Base-by-base conservation (phyloP, 1,140 invertebrate species). In the Pseudomyrmex dendroicus region DNA sequence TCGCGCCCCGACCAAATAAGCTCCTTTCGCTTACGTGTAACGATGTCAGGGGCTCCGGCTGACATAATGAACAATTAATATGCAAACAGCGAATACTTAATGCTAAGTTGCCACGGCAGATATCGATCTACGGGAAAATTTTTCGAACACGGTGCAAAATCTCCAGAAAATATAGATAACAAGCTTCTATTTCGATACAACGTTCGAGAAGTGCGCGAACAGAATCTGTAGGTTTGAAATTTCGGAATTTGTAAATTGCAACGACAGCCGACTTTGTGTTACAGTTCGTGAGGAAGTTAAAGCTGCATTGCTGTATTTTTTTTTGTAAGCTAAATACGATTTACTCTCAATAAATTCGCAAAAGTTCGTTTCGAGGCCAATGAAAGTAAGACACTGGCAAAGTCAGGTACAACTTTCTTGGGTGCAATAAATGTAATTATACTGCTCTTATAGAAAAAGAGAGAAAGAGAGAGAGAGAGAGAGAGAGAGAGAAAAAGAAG, bases 1-100 rank as follows among this genome's bases (percentile, higher is more conserved):
- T 82, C 68, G 48, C 73, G 50, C 72, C 54, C 62, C 80, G 67
- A 56, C 78, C 73, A 72, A 86, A 84, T 68, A 67, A 54, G 52
- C 61, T 74, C 35, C 61, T 44, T 52, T 46, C 59, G 66, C 56
- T 52, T 59, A 48, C 74, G 20, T 74, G 73, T 59, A 83, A 72
- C 87, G 83, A 67, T 82, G 84, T 86, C 73, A 77, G 84, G 70
- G 76, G 84, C 73, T 35, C 35, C 50, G 73, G 35, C 73, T 74
- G 85, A 84, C 90, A 89, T 92, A 93, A 93, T 92, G 91, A 92
- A 92, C 93, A 92, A 94, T 93, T 93, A 94, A 93, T 93, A 93
- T 93, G 92, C 93, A 93, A 94, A 93, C 91, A 93, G 84, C 91
- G 89, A 93, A 92, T 93, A 93, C 90, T 93, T 92, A 92, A 94